These are phyloP conservation scores for Gymnopithys bicolor DNA, from an alignment of 2,797 vertebrate genomes.

Conservation along the genomic window DNA sequence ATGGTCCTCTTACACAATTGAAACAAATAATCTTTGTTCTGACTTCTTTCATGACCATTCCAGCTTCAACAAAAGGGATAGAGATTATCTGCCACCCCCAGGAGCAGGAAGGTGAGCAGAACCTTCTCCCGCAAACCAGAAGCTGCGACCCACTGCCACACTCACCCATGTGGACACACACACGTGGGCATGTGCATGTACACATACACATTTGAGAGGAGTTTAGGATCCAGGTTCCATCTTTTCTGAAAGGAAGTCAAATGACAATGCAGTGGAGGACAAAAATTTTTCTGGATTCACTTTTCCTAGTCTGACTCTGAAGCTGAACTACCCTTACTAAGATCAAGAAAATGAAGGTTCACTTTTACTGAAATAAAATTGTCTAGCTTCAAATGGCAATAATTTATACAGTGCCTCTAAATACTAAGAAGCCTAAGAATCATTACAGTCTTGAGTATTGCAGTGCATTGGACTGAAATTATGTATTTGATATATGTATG, in stretches of 20 bases:
- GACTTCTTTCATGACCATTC: no score
- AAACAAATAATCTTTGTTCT: neutral
- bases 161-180: neutral
- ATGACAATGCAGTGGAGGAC: neutral
- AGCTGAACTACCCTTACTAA: neutral
- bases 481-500: neutral
- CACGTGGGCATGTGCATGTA: no score
- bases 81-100: no score
- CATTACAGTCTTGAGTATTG: neutral
- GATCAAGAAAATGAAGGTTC: neutral
- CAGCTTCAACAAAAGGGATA: no score
- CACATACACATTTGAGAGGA: neutral
- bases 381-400: neutral
- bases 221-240: neutral
- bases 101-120: no score
- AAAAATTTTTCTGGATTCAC: neutral
- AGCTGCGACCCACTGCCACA: no score
- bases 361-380: neutral
- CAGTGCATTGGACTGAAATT: neutral
- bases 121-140: no score
- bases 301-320: neutral
- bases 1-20: neutral
- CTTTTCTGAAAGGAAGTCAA: neutral
- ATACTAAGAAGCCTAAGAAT: neutral
- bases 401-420: neutral